A percentile compares a stretch with the other conserved stretches of the same genome.
Evolutionary conservation across 2,113 vertebrate genomes (phyloP).

Genomic region (Cyanocitta stelleri): DNA sequence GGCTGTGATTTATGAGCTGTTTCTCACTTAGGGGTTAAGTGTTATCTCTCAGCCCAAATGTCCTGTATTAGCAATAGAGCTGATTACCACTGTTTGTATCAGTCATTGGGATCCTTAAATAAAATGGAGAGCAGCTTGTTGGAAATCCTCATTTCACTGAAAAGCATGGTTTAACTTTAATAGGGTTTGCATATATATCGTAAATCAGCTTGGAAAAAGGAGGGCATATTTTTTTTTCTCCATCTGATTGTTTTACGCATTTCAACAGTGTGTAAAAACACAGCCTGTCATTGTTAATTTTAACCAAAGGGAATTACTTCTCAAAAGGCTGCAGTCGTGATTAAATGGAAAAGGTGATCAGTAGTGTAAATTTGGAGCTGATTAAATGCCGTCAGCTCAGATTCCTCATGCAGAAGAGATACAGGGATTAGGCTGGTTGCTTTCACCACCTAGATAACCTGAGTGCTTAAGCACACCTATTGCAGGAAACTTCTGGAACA

Average conservation of each 20-base stretch:
- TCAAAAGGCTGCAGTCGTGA: slow-evolving; percentile 32
- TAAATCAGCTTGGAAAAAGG: slow-evolving; percentile 59
- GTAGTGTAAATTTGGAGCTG: slow-evolving; percentile 64
- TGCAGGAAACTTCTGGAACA: not conserved
- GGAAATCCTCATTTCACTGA: slow-evolving; percentile 59
- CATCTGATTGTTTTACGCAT: slow-evolving; percentile 48
- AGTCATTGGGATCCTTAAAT: slow-evolving; percentile 44
- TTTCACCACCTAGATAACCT: not conserved
- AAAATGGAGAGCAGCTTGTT: slow-evolving; percentile 53
- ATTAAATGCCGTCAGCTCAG: slow-evolving; percentile 54
- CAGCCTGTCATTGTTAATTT: slow-evolving; percentile 55
- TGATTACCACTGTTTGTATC: slow-evolving; percentile 14
- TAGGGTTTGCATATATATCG: slow-evolving; percentile 59
- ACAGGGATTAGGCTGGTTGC: slow-evolving; percentile 5
- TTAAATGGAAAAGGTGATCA: slow-evolving; percentile 58
- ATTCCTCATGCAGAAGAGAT: slow-evolving; percentile 40
- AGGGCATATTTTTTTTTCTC: slow-evolving; percentile 22
- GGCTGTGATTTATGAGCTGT: slow-evolving; percentile 54
- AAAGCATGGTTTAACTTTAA: slow-evolving; percentile 69
- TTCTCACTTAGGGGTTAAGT: slow-evolving; percentile 50
- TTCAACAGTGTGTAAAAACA: slow-evolving; percentile 53
- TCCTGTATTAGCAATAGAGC: slow-evolving; percentile 15
- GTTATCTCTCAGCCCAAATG: slow-evolving; percentile 40
- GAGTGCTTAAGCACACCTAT: not conserved
- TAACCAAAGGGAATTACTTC: slow-evolving; percentile 56